Conservation (phyloP, 2,888 invertebrate genomes). For the Omphaloscelis lunosa region DNA sequence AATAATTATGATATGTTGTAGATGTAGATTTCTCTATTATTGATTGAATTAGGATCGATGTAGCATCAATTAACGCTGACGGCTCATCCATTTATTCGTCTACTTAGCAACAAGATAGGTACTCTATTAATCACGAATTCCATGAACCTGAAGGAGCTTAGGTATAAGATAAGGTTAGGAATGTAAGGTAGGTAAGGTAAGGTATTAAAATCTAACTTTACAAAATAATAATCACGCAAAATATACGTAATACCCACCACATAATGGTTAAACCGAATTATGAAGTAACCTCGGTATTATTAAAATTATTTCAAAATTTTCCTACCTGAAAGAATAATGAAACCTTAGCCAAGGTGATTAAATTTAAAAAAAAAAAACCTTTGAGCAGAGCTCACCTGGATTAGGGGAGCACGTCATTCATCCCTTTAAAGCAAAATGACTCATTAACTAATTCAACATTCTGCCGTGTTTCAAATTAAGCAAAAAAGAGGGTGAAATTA, state of each 20-base stretch:
- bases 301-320: slow-evolving; percentile 16
- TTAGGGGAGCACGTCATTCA: slow-evolving; percentile 30
- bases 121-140: neutral
- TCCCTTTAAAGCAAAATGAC: slow-evolving; percentile 24
- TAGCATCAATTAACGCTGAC: slow-evolving; percentile 3
- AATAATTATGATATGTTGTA: no score
- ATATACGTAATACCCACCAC: neutral
- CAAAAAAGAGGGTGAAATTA: slow-evolving; percentile 20
- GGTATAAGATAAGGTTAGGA: neutral
- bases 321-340: slow-evolving; percentile 9
- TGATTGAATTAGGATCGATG: slow-evolving; percentile 4
- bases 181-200: no score
- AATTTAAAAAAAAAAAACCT: slow-evolving; percentile 13
- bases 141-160: neutral
- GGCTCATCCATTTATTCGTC: neutral
- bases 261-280: neutral
- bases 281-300: neutral
- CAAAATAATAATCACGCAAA: slow-evolving; percentile 4
- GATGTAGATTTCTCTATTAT: neutral
- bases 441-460: slow-evolving; percentile 50
- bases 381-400: slow-evolving; percentile 4
- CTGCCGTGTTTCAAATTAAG: slow-evolving; percentile 46
- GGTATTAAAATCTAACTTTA: neutral
- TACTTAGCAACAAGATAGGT: slow-evolving; percentile 11
- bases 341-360: slow-evolving; percentile 7